phyloP scores from a whole-genome alignment of 2,888 invertebrate species.

The Lydus trimaculatus region DNA sequence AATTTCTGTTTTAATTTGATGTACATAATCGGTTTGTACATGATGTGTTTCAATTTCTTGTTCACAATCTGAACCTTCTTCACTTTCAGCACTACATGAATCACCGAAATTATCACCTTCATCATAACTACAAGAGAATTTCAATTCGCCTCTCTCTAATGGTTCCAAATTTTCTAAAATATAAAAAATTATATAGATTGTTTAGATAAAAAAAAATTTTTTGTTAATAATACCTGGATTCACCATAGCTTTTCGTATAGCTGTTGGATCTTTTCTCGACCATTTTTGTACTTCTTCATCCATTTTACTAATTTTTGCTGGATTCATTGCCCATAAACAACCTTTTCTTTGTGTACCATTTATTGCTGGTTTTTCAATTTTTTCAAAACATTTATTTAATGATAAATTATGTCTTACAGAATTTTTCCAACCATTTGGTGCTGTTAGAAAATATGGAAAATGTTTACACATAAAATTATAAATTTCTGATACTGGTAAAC shows the following conservation, averaged over 20 bases:
- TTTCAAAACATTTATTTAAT: slow-evolving; percentile 97
- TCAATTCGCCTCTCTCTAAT: slow-evolving; percentile 87
- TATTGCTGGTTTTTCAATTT: slow-evolving; percentile 93
- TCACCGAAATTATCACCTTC: slow-evolving; percentile 62
- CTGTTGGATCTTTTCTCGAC: slow-evolving; percentile 93
- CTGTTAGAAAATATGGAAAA: slow-evolving; percentile 98
- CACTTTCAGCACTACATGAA: slow-evolving; percentile 71
- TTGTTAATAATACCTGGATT: slow-evolving; percentile 86
- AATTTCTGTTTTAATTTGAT: slow-evolving; percentile 63
- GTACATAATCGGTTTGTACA: slow-evolving; percentile 53
- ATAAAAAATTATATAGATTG: slow-evolving; percentile 14
- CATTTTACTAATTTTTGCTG: slow-evolving; percentile 94
- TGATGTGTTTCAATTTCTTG: slow-evolving; percentile 38
- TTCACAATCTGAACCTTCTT: slow-evolving; percentile 69
- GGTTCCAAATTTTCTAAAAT: slow-evolving; percentile 77
- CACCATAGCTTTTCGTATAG: slow-evolving; percentile 93
- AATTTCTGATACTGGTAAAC: slow-evolving; percentile 96
- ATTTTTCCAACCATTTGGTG: slow-evolving; percentile 99
- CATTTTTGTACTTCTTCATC: slow-evolving; percentile 98
- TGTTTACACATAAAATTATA: slow-evolving; percentile 99
- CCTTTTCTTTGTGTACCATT: slow-evolving; percentile 87
- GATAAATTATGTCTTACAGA: slow-evolving; percentile 97
- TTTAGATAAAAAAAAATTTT: slow-evolving; percentile 19
- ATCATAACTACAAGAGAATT: slow-evolving; percentile 69
- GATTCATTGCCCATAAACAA: slow-evolving; percentile 97